Evolutionary conservation across 1,140 invertebrate species (phyloP), one percentile per base, ranked within the genome.

Genomic region (Forficula auricularia): DNA sequence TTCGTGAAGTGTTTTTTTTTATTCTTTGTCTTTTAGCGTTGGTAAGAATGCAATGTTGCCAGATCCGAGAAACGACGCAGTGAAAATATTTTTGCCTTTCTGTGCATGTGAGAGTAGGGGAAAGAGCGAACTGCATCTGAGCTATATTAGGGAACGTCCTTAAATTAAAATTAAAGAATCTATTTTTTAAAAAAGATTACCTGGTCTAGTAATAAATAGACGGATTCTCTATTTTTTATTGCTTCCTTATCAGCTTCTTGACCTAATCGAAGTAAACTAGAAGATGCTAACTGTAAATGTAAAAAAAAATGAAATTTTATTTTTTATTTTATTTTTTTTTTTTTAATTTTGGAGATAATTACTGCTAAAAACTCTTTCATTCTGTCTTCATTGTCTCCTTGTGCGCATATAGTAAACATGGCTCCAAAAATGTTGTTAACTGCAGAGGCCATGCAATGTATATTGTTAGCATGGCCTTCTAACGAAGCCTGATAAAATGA

Each of bases 301-400:
- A 36, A 36, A 36, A 27, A 27, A 4, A 27, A n/a, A n/a, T n/a
- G n/a, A n/a, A n/a, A 27, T 27, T 27, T 27, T 27, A 27, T 27
- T 10, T 38, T 9, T n/a, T 27, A 27, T 27, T 27, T 27, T 6
- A 27, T 27, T 27, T 27, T 12, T 22, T 22, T 22, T 3, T 4
- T 38, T 12, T 30, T 40, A n/a, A 12, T 15, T 12, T 7, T 10
- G 41, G n/a, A 13, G 22, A 27, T 27, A 27, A 27, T 63, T 62
- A 77, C 73, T 2, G 95, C 95, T 38, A 98, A 64, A 59, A 99
- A 98, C 60, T 98, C 96, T 56, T 98, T 96, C 74, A 99, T 87
- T 45, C 95, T 73, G 55, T 95, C 90, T 56, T 95, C 90, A 50
- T 95, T 91, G 59, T 99, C 96, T 16, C 82, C 85, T 54, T 85